phyloP scores from a whole-genome alignment of 2,113 vertebrate species.

The Haliaeetus leucogaster region DNA sequence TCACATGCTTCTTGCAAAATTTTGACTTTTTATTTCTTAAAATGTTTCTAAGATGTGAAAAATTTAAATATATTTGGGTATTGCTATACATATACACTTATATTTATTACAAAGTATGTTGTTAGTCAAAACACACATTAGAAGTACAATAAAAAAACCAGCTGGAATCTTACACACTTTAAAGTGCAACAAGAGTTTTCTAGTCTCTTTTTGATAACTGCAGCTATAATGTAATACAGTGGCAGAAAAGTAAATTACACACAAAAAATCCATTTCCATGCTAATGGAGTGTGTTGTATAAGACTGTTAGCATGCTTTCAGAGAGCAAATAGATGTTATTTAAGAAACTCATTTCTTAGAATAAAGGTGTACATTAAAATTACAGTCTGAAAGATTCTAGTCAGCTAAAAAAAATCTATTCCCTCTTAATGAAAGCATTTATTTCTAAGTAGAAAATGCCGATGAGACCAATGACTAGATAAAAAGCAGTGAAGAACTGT shows the following conservation, averaged over 20 bases:
- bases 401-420: slow-evolving; percentile 50
- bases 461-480: neutral
- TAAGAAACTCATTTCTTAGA: slow-evolving; percentile 50
- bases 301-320: slow-evolving; percentile 42
- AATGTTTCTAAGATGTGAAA: slow-evolving; percentile 3
- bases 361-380: slow-evolving; percentile 63
- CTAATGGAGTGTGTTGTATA: slow-evolving; percentile 56
- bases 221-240: slow-evolving; percentile 38
- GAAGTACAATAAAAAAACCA: neutral
- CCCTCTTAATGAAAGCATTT: slow-evolving; percentile 26
- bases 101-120: neutral
- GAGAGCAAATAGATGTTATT: slow-evolving; percentile 59
- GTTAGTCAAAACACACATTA: slow-evolving; percentile 3
- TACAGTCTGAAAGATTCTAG: slow-evolving; percentile 1
- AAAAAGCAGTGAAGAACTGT: slow-evolving; percentile 1
- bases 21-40: slow-evolving; percentile 7
- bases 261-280: slow-evolving; percentile 62
- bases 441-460: slow-evolving; percentile 24
- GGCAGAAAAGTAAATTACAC: slow-evolving; percentile 57
- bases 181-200: slow-evolving; percentile 24
- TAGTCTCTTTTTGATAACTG: slow-evolving; percentile 23
- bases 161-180: neutral
- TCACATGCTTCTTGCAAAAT: neutral
- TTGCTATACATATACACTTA: neutral
- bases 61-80: neutral